These are phyloP conservation scores for Macrotis lagotis DNA, from an alignment of 2,113 vertebrate genomes.

Conservation along the genomic window DNA sequence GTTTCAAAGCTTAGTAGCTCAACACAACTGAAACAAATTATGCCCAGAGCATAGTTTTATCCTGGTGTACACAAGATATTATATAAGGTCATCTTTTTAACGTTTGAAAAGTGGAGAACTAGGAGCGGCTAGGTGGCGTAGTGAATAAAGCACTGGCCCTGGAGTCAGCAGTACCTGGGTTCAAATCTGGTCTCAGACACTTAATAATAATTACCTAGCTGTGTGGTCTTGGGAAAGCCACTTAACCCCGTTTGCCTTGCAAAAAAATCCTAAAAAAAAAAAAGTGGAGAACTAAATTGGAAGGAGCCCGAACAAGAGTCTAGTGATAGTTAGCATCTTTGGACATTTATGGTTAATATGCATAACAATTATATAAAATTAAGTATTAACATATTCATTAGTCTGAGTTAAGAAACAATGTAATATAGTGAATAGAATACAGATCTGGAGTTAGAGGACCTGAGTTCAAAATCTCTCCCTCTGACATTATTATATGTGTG, in stretches of 20 bases:
- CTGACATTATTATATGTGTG: neutral
- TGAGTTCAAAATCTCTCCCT: neutral
- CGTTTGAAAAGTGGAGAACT: neutral
- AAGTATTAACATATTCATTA: neutral
- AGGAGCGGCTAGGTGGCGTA: no score
- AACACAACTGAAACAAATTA: neutral
- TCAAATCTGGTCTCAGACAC: no score
- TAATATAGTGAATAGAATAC: neutral
- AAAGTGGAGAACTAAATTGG: neutral
- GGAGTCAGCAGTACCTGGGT: no score
- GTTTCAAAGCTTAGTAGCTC: neutral
- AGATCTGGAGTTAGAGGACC: neutral
- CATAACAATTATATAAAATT: neutral
- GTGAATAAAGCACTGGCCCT: no score
- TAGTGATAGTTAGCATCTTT: neutral
- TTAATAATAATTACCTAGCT: no score
- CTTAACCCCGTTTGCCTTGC: no score
- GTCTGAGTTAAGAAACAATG: neutral
- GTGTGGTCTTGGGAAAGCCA: no score
- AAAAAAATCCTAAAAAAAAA: no score
- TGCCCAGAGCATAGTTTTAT: neutral
- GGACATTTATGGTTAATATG: neutral
- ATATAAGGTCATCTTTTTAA: neutral
- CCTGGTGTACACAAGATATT: neutral
- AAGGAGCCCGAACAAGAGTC: neutral